These are phyloP conservation scores for Trididemnum clinides DNA, from an alignment of 23 tunicate species.

Conservation along the genomic window DNA sequence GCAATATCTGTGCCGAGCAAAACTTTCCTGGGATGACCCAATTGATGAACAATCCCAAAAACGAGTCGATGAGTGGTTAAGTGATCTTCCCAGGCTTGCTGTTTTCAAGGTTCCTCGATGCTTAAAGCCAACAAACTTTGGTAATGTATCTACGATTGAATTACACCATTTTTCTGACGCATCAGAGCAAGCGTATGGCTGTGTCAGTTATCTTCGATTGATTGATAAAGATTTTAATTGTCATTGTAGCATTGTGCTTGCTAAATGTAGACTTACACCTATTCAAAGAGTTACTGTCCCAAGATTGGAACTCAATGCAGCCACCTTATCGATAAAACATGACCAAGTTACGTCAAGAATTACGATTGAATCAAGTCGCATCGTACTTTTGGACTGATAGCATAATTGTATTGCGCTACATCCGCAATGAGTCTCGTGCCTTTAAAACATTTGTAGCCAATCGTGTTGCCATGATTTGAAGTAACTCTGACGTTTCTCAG, in stretches of 20 bases:
- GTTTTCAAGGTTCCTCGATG: not conserved
- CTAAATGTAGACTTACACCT: not conserved
- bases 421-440: not conserved
- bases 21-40: slow-evolving; percentile 33
- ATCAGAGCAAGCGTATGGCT: no score
- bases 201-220: no score
- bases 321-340: slow-evolving; percentile 1
- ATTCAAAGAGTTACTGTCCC: slow-evolving; percentile 14
- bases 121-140: no score
- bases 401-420: slow-evolving; percentile 45
- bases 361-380: not conserved
- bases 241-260: no score
- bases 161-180: no score
- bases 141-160: no score
- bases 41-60: not conserved
- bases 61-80: not conserved
- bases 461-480: slow-evolving; percentile 15
- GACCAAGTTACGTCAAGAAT: slow-evolving; percentile 29
- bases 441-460: slow-evolving; percentile 59
- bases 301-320: slow-evolving; percentile 35
- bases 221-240: no score
- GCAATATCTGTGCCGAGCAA: not conserved
- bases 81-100: not conserved
- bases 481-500: not conserved
- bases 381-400: slow-evolving; percentile 8